Evolutionary conservation across 2,888 invertebrate genomes (phyloP).

Genomic region (Eupithecia inturbata): DNA sequence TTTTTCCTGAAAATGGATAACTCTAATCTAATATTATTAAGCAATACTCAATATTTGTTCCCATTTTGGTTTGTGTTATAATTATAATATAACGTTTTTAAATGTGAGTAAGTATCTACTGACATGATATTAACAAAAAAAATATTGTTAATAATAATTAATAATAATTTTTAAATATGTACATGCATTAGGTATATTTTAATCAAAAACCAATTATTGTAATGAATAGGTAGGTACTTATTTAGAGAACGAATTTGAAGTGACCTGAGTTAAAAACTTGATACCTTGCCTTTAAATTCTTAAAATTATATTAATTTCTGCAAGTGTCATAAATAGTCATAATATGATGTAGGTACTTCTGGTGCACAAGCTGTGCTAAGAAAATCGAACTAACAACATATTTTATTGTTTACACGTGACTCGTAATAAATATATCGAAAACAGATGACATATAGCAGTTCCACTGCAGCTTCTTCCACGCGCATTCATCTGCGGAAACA

Average conservation of each 20-base stretch:
- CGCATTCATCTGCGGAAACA: conserved; percentile 42
- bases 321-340: background rate
- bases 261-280: background rate
- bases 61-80: too few relatives aligned
- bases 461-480: conserved; percentile 43
- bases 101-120: too few relatives aligned
- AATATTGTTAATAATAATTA: too few relatives aligned
- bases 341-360: background rate
- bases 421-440: conserved; percentile 58
- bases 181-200: too few relatives aligned
- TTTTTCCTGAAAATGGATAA: background rate
- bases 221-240: too few relatives aligned
- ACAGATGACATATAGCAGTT: conserved; percentile 57
- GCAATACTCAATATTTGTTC: too few relatives aligned
- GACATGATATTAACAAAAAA: too few relatives aligned
- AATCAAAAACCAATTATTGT: too few relatives aligned
- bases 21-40: background rate
- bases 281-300: background rate
- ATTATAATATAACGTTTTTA: too few relatives aligned
- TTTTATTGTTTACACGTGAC: conserved; percentile 64
- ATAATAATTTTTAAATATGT: too few relatives aligned
- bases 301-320: background rate
- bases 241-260: background rate
- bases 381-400: conserved; percentile 1
- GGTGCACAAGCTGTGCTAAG: background rate